Percentiles rank a stretch among this genome's conserved stretches.
These are phyloP conservation scores for Schmidtea mediterranea DNA, from an alignment of 1,140 invertebrate species.

Conservation along the genomic window DNA sequence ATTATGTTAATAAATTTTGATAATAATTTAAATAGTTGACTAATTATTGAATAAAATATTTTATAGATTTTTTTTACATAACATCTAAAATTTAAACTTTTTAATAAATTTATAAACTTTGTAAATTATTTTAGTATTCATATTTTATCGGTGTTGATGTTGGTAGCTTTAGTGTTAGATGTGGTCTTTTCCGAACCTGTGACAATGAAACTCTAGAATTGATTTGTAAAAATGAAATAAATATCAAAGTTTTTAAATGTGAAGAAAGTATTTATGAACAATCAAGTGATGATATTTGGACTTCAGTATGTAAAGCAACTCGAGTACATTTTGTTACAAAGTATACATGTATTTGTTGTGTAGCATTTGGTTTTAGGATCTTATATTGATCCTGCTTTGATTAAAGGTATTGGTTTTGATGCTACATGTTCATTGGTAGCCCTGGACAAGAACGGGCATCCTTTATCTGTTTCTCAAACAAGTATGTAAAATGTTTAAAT, in stretches of 20 bases:
- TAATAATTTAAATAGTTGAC: too few species aligned
- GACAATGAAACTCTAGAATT: conserved; percentile 33
- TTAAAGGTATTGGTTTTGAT: conserved; percentile 51
- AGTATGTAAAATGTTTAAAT: conserved; percentile 24
- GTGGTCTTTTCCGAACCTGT: conserved; percentile 39
- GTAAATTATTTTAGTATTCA: conserved; percentile 1
- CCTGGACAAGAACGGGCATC: conserved; percentile 39
- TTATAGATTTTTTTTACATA: too few species aligned
- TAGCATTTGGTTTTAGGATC: conserved; percentile 27
- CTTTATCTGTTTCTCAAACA: conserved; percentile 44
- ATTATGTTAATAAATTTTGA: too few species aligned
- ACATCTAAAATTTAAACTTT: too few species aligned
- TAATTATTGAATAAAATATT: too few species aligned
- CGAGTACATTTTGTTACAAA: conserved; percentile 30
- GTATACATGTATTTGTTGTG: background rate
- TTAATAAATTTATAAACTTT: too few species aligned
- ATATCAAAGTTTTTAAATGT: conserved; percentile 49
- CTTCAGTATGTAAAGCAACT: conserved; percentile 37
- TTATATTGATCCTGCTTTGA: conserved; percentile 34
- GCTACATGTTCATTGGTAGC: conserved; percentile 74
- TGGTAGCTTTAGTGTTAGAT: conserved; percentile 58
- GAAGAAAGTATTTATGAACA: conserved; percentile 55
- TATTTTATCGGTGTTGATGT: conserved; percentile 67
- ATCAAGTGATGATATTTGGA: conserved; percentile 68
- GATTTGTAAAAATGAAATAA: conserved; percentile 33